Evolutionary conservation across 2,113 vertebrate genomes (phyloP).

Genomic region (Diphyllodes magnificus): DNA sequence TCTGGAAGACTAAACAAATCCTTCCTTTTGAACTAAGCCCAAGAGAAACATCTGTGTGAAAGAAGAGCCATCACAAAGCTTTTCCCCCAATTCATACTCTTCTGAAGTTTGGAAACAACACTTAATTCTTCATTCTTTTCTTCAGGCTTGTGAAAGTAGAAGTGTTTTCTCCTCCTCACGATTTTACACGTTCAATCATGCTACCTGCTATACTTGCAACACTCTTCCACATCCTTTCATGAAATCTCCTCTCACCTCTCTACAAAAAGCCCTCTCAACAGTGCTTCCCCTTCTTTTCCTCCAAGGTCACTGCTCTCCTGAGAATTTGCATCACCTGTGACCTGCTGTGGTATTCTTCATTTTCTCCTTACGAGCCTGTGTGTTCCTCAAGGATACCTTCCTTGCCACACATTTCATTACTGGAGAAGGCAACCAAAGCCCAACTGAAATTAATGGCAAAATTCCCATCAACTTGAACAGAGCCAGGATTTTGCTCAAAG

Average conservation of each 20-base stretch:
- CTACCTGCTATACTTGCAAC: slow-evolving; percentile 24
- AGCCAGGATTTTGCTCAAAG: slow-evolving; percentile 28
- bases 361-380: neutral
- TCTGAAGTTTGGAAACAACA: neutral
- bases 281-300: neutral
- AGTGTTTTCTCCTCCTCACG: neutral
- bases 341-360: neutral
- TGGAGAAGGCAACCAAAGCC: neutral
- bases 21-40: slow-evolving; percentile 2
- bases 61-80: slow-evolving; percentile 18
- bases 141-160: slow-evolving; percentile 26
- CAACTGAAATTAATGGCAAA: slow-evolving; percentile 18
- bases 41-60: slow-evolving; percentile 39
- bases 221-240: neutral
- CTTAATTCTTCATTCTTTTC: slow-evolving; percentile 9
- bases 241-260: neutral
- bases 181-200: slow-evolving; percentile 44
- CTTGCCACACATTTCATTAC: neutral
- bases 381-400: neutral
- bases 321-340: neutral
- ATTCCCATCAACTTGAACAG: neutral
- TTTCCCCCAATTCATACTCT: neutral
- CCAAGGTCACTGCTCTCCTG: neutral
- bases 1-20: neutral
- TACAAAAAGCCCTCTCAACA: neutral